A percentile compares a stretch with the other conserved stretches of the same genome.
phyloP scores from a whole-genome alignment of 2,888 invertebrate genomes.

The Furcula furcula region DNA sequence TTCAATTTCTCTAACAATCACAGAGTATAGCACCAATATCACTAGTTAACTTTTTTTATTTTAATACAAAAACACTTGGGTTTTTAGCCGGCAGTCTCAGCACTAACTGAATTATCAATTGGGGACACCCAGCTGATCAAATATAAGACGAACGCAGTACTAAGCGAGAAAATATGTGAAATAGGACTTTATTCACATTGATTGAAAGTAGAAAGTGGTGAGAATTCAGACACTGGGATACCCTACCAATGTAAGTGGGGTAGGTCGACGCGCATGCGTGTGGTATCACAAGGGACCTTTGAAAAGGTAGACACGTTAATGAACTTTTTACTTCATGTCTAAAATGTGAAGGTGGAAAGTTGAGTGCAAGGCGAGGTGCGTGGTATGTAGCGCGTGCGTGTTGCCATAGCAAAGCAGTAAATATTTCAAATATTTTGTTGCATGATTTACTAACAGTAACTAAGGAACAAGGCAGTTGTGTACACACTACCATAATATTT shows the following conservation, averaged over 20 bases:
- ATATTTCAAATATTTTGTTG: conserved; percentile 61
- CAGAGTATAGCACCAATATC: conserved; percentile 28
- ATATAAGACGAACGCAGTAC: conserved; percentile 57
- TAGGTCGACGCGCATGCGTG: conserved; percentile 67
- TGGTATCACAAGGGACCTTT: conserved; percentile 45
- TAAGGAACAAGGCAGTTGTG: conserved; percentile 51
- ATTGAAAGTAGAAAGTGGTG: conserved; percentile 49
- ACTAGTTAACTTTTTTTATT: conserved; percentile 21
- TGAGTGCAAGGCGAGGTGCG: conserved; percentile 6
- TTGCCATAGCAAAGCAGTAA: conserved; percentile 40
- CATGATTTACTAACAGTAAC: conserved; percentile 55
- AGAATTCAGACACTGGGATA: conserved; percentile 31
- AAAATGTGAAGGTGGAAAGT: conserved; percentile 26
- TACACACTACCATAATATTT: conserved; percentile 30
- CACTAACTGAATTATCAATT: conserved; percentile 75
- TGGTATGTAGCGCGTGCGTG: conserved; percentile 49
- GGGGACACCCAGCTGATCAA: conserved; percentile 75
- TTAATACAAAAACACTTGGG: conserved; percentile 38
- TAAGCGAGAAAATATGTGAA: conserved; percentile 36
- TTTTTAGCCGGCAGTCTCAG: conserved; percentile 54
- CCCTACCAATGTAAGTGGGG: conserved; percentile 48
- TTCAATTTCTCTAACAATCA: conserved; percentile 22
- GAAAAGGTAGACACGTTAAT: conserved; percentile 23
- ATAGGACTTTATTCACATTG: conserved; percentile 51
- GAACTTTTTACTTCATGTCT: conserved; percentile 34